Conservation (phyloP, 2,113 vertebrate genomes). For the Prunella himalayana region DNA sequence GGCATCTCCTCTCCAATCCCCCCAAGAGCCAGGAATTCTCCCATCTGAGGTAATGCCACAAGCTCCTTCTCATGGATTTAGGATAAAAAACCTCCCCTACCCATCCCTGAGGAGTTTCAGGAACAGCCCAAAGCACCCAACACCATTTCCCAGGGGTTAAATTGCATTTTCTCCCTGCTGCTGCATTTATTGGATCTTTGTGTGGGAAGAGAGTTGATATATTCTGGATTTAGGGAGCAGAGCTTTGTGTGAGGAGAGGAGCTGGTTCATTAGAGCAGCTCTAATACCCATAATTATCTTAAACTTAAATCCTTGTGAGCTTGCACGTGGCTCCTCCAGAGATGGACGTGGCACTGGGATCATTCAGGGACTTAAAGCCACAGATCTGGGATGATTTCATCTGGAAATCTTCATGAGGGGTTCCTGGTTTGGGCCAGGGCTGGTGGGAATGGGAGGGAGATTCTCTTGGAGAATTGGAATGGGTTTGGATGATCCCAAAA, state of each 20-base stretch:
- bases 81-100: neutral
- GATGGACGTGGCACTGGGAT: neutral
- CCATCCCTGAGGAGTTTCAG: rapidly evolving
- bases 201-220: neutral
- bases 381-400: neutral
- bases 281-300: neutral
- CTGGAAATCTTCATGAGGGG: neutral
- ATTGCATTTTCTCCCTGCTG: neutral
- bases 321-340: neutral
- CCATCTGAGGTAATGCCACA: rapidly evolving
- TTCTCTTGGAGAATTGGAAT: neutral
- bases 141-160: neutral
- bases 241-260: neutral
- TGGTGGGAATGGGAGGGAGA: neutral
- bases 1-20: neutral
- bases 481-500: neutral
- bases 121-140: neutral
- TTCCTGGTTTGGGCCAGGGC: neutral
- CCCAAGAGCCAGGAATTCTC: neutral
- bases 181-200: neutral
- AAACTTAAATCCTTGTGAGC: neutral
- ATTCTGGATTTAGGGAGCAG: neutral
- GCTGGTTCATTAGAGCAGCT: neutral
- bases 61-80: neutral
- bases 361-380: neutral